Conservation (phyloP, 2,797 vertebrate species). For the Sebastes alutus region DNA sequence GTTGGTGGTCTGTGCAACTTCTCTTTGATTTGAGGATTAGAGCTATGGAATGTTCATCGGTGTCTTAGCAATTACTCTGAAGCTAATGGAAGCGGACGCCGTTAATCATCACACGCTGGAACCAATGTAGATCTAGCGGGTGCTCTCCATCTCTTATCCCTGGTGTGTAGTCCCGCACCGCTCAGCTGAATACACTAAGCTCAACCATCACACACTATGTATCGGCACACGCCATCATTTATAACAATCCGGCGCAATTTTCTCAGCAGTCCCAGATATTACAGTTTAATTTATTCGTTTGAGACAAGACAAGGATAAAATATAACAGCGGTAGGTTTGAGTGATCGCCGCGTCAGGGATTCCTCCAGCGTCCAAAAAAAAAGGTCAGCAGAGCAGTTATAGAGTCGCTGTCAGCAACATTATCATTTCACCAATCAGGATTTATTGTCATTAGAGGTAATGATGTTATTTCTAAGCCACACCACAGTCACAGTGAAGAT, state of each 20-base stretch:
- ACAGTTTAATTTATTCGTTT: constrained; percentile 54
- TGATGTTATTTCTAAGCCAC: constrained; percentile 28
- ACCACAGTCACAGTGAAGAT: neutral
- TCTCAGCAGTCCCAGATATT: constrained; percentile 50
- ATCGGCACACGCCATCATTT: constrained; percentile 34
- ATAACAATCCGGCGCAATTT: constrained; percentile 38
- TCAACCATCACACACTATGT: constrained; percentile 12
- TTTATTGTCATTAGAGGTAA: constrained; percentile 49
- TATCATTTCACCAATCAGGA: constrained; percentile 47
- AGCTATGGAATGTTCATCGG: constrained; percentile 55
- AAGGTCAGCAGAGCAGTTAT: constrained; percentile 27
- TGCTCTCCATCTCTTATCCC: constrained; percentile 33
- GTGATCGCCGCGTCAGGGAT: constrained; percentile 36
- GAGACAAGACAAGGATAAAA: constrained; percentile 39
- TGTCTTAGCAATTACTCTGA: constrained; percentile 73
- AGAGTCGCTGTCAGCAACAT: constrained; percentile 15
- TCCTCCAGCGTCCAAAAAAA: constrained; percentile 15
- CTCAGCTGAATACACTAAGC: constrained; percentile 39
- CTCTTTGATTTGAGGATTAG: constrained; percentile 71
- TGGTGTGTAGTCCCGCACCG: neutral
- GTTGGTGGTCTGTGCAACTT: constrained; percentile 46
- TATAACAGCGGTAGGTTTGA: constrained; percentile 40
- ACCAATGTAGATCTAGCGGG: constrained; percentile 54
- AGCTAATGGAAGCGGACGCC: constrained; percentile 67
- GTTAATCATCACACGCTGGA: constrained; percentile 68